Evolutionary conservation across 2,113 vertebrate species (phyloP).

Genomic region (Muntiacus muntjak): DNA sequence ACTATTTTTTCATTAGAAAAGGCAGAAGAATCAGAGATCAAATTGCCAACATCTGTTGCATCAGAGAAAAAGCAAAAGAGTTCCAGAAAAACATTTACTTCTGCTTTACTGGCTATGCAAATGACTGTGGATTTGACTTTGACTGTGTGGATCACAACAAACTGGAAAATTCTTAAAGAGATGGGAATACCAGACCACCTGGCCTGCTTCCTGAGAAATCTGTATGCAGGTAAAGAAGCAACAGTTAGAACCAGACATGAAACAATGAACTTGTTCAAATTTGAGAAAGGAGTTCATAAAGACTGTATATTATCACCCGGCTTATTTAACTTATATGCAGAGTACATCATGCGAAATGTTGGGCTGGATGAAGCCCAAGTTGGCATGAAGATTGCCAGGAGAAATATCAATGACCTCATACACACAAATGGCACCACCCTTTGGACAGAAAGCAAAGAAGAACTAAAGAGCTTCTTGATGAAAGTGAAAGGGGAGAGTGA

Average conservation of each 20-base stretch:
- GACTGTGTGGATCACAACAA: background rate
- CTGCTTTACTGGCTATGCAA: background rate
- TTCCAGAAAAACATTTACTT: background rate
- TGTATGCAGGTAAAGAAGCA: background rate
- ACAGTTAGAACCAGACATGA: background rate
- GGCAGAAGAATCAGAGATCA: background rate
- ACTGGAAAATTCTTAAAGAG: background rate
- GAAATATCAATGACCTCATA: background rate
- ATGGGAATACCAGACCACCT: background rate
- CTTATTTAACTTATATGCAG: background rate
- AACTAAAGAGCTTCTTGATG: background rate
- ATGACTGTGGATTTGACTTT: background rate
- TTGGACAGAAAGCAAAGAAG: background rate
- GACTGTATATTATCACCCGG: background rate
- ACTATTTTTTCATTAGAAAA: background rate
- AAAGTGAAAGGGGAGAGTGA: background rate
- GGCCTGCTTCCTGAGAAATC: background rate
- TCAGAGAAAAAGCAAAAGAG: background rate
- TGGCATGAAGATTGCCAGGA: background rate
- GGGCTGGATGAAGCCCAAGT: background rate
- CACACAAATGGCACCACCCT: background rate
- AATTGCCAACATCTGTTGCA: background rate
- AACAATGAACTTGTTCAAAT: background rate
- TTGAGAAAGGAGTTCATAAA: background rate
- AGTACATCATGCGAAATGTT: background rate